Evolutionary conservation across 1,140 invertebrate genomes (phyloP), one percentile per base, ranked within the genome.

Genomic region (Papilio xuthus): DNA sequence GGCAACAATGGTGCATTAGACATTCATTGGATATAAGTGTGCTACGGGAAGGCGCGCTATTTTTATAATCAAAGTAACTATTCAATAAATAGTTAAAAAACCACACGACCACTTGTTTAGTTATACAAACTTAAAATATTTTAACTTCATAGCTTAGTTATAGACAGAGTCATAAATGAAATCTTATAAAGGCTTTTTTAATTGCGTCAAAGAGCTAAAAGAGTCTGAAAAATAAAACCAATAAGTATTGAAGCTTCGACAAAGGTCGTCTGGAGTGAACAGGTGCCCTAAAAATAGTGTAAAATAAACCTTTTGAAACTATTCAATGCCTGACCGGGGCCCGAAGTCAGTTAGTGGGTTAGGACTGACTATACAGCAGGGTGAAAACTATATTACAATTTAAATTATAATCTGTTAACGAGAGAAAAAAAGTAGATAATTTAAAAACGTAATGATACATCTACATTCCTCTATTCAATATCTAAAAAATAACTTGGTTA

Each of bases 281-380:
- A 86, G 87, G 85, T 86, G 84, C 81, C 84, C 84, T 84, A 88
- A 89, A 90, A 91, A 91, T 91, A 91, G 89, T 83, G 83, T 77
- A 88, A 88, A 85, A 82, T 78, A 69, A 63, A 37, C 79, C 79
- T 83, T 84, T 82, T 82, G 82, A 81, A 88, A 89, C 89, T 90
- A 90, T 85, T 82, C 82, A 83, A 70, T 53, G 79, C 77, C 81
- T 79, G 80, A 79, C 72, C 77, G 77, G 50, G 74, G 42, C 76
- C 42, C 72, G 78, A 42, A 73, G 80, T 50, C 28, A 70, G n/a
- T 78, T 81, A 84, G 82, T 83, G 82, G 56, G 78, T 80, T 76
- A 82, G 80, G 81, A 78, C 80, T 47, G 47, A 37, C 7, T 56
- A 79, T 82, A 82, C 78, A 80, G 78, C 56, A 28, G 13, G 60